phyloP scores from a whole-genome alignment of 1,140 invertebrate species.

The Bombus pyrosoma region DNA sequence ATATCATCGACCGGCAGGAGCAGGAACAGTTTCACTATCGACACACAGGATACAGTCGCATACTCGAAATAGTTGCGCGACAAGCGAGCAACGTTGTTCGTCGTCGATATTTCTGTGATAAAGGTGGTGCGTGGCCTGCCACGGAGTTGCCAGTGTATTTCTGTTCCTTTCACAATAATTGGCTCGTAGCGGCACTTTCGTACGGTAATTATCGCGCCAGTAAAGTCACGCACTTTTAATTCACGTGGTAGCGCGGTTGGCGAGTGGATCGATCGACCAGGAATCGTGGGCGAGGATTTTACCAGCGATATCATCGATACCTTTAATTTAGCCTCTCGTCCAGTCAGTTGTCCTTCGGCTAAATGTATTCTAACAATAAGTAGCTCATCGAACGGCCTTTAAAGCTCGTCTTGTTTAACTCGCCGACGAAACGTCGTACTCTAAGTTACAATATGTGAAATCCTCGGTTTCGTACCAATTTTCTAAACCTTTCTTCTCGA shows the following conservation, averaged over 20 bases:
- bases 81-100: neutral
- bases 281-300: neutral
- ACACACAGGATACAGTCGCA: neutral
- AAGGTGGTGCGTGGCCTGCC: neutral
- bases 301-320: neutral
- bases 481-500: too few species aligned
- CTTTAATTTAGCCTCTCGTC: constrained; percentile 23
- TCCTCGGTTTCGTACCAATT: neutral
- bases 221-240: constrained; percentile 54
- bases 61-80: constrained; percentile 28
- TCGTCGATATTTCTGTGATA: constrained; percentile 25
- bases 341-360: constrained; percentile 14
- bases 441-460: neutral
- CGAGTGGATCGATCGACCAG: constrained; percentile 24
- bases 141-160: constrained; percentile 56
- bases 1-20: neutral
- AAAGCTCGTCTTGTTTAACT: neutral
- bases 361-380: constrained; percentile 43
- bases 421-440: neutral
- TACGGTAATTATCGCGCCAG: constrained; percentile 63
- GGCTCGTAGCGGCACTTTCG: constrained; percentile 63
- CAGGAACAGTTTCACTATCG: neutral
- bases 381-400: neutral
- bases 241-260: neutral
- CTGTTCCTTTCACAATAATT: constrained; percentile 70